These are phyloP conservation scores for Ips nitidus DNA, from an alignment of 1,140 invertebrate species.

Conservation along the genomic window DNA sequence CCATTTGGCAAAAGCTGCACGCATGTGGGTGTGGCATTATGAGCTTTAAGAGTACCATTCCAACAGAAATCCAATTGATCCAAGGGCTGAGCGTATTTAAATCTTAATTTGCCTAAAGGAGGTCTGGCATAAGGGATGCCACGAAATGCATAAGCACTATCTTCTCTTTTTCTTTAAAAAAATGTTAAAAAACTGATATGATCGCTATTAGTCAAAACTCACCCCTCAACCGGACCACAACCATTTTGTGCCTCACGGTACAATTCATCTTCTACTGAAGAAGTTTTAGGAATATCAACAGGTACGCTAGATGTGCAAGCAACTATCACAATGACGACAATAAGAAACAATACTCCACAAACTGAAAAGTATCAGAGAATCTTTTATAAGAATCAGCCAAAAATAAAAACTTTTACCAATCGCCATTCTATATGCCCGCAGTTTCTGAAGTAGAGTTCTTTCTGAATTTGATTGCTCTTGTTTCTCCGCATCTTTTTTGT, in stretches of 20 bases:
- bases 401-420: slow-evolving; percentile 38
- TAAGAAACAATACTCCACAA: slow-evolving; percentile 60
- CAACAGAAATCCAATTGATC: slow-evolving; percentile 73
- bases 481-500: slow-evolving; percentile 49
- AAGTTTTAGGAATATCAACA: slow-evolving; percentile 49
- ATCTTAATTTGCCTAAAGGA: slow-evolving; percentile 69
- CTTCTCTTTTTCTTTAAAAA: slow-evolving; percentile 62
- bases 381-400: not conserved
- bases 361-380: slow-evolving; percentile 34
- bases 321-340: slow-evolving; percentile 67
- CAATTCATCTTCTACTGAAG: slow-evolving; percentile 65
- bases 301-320: slow-evolving; percentile 60
- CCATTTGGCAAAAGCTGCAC: slow-evolving; percentile 68
- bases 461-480: slow-evolving; percentile 42
- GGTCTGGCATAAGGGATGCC: slow-evolving; percentile 86
- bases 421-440: slow-evolving; percentile 44
- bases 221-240: slow-evolving; percentile 80
- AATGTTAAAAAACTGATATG: not conserved
- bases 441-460: slow-evolving; percentile 37
- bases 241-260: slow-evolving; percentile 71
- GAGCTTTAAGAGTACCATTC: slow-evolving; percentile 72
- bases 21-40: slow-evolving; percentile 66
- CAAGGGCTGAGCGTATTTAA: slow-evolving; percentile 68
- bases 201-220: slow-evolving; percentile 1
- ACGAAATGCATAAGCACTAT: slow-evolving; percentile 76